Conservation (phyloP, 2,797 vertebrate genomes). For the Enteromius treurensis region DNA sequence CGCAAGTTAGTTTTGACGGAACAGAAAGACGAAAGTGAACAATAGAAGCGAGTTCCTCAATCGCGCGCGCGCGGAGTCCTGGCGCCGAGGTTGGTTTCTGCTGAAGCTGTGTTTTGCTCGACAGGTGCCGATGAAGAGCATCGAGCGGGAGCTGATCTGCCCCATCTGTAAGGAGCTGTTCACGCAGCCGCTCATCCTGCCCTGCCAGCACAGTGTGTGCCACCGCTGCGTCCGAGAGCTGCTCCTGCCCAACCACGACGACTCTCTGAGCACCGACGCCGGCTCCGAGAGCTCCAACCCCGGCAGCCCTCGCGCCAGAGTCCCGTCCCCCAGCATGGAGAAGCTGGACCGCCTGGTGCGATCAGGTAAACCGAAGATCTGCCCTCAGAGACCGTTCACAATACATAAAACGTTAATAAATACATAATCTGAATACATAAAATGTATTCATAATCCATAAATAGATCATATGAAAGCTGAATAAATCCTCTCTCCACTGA, state of each 20-base stretch:
- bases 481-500: background rate
- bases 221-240: conserved; percentile 96
- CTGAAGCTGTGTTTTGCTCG: conserved; percentile 24
- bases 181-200: conserved; percentile 94
- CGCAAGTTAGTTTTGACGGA: background rate
- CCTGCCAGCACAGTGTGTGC: conserved; percentile 96
- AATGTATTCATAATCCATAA: too few species aligned
- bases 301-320: conserved; percentile 87
- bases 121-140: conserved; percentile 93
- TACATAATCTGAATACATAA: too few species aligned
- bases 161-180: conserved; percentile 97
- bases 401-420: too few species aligned
- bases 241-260: conserved; percentile 87
- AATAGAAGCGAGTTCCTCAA: conserved; percentile 7
- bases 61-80: too few species aligned
- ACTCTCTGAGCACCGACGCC: conserved; percentile 83
- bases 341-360: conserved; percentile 88
- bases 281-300: conserved; percentile 92
- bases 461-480: background rate
- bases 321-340: conserved; percentile 90
- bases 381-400: background rate
- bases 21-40: conserved; percentile 21
- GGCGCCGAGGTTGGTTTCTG: background rate
- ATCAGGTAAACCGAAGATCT: conserved; percentile 76
- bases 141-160: conserved; percentile 96